These are phyloP conservation scores for Cassiopea xamachana DNA, from an alignment of 30 jellyfish, hydroid and myxozoan genomes.

Conservation along the genomic window DNA sequence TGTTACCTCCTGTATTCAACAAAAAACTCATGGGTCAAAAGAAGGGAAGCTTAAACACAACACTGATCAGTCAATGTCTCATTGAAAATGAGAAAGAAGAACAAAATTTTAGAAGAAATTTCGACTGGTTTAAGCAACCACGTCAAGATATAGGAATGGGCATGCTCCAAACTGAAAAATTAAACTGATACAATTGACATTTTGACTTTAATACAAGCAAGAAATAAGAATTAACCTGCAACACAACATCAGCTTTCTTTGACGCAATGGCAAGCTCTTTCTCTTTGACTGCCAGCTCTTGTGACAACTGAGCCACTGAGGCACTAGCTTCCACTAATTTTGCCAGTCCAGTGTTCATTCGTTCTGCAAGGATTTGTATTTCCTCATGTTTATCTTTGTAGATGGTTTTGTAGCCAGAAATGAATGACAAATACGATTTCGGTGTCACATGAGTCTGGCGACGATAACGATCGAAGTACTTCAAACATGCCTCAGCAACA, in stretches of 20 bases:
- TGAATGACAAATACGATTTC: slow-evolving; percentile 86
- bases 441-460: slow-evolving; percentile 98
- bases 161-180: no score
- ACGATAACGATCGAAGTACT: slow-evolving; percentile 84
- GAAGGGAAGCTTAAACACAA: no score
- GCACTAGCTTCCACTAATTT: slow-evolving; percentile 89
- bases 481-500: slow-evolving; percentile 80
- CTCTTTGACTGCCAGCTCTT: slow-evolving; percentile 87
- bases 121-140: no score
- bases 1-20: slow-evolving; percentile 77
- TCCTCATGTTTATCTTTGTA: slow-evolving; percentile 80
- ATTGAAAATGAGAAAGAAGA: no score
- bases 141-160: no score
- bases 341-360: slow-evolving; percentile 88
- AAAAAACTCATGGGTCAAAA: neutral
- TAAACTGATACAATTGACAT: no score
- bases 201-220: no score
- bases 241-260: slow-evolving; percentile 87
- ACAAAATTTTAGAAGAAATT: no score
- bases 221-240: slow-evolving; percentile 61
- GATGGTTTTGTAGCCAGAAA: slow-evolving; percentile 72
- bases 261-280: slow-evolving; percentile 90
- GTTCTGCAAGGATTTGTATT: slow-evolving; percentile 69
- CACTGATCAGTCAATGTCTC: no score
- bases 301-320: slow-evolving; percentile 85